Evolutionary conservation across 2,113 vertebrate genomes (phyloP), one percentile per base, ranked within the genome.

Genomic region (Cnemophilus loriae): DNA sequence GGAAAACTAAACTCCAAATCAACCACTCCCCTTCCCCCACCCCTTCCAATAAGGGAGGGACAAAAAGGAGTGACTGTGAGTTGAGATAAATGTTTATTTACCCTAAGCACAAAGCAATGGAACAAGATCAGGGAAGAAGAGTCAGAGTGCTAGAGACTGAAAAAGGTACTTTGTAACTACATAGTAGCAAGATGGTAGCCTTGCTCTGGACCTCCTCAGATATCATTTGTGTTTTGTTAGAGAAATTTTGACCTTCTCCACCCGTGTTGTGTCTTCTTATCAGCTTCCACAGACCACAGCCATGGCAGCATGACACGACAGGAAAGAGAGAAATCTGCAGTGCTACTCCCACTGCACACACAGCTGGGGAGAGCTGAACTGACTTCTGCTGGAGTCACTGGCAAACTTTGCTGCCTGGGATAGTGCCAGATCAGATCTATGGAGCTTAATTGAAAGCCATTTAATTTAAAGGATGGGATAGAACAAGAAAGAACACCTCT

Each of bases 401-500:
- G 67, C 42, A 92, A 86, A 23, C 46, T 59, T 56, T 74, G 13
- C 63, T 37, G 15, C 18, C 23, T 91, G 80, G 68, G n/a, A 35
- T 33, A 46, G 27, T 80, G 89, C 80, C 89, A 95, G 71, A 89
- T 94, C 84, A 91, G 91, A 94, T 92, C 80, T 37, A 46, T 30
- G n/a, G 13, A 53, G 28, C 26, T 68, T 91, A 84, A 84, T 4
- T 80, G 55, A 89, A 91, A 86, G 46, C 6, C 6, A 37, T 71
- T 68, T 94, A 61, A 84, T 84, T 87, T 89, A 57, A 84, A 64
- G 14, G 19, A 42, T 78, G 70, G 39, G 32, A 55, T 78, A 41
- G n/a, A 81, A 87, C 89, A 94, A 70, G 95, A 94, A 91, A 64
- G 37, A 94, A 87, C 60, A 75, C 5, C 56, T 82, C 60, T 89